Conservation (phyloP, 2,888 invertebrate genomes). For the Epinotia bilunana region DNA sequence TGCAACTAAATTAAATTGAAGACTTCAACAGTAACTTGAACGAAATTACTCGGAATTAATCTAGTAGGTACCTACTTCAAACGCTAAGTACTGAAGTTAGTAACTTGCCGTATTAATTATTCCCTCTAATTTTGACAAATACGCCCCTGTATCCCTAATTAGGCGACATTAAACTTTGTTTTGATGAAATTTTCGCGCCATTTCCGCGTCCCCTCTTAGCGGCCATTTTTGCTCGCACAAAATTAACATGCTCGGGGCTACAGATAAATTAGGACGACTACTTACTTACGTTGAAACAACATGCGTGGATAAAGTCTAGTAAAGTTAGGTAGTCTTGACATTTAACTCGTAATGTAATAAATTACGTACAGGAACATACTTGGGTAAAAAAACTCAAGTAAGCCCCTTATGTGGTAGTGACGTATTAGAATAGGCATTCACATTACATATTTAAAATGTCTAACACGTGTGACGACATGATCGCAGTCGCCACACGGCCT, state of each 20-base stretch:
- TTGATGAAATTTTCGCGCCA: conserved; percentile 45
- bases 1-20: conserved; percentile 18
- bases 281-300: conserved; percentile 22
- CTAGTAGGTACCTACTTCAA: conserved; percentile 28
- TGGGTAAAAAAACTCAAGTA: too few relatives aligned
- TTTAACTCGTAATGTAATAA: not conserved
- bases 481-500: too few relatives aligned
- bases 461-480: too few relatives aligned
- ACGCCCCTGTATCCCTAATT: conserved; percentile 57
- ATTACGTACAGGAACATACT: not conserved
- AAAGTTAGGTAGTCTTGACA: not conserved
- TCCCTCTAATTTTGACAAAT: conserved; percentile 67
- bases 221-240: conserved; percentile 34
- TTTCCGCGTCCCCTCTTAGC: conserved; percentile 22
- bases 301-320: conserved; percentile 14
- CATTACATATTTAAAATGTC: too few relatives aligned
- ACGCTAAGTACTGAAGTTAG: conserved; percentile 37
- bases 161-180: conserved; percentile 57
- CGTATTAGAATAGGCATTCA: too few relatives aligned
- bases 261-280: conserved; percentile 33
- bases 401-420: too few relatives aligned
- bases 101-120: conserved; percentile 56
- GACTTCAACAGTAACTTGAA: not conserved
- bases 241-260: conserved; percentile 37
- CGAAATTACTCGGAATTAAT: conserved; percentile 28